A percentile compares a stretch with the other conserved stretches of the same genome.
These are phyloP conservation scores for Thaumatotibia leucotreta DNA, from an alignment of 1,140 invertebrate genomes.

Conservation along the genomic window DNA sequence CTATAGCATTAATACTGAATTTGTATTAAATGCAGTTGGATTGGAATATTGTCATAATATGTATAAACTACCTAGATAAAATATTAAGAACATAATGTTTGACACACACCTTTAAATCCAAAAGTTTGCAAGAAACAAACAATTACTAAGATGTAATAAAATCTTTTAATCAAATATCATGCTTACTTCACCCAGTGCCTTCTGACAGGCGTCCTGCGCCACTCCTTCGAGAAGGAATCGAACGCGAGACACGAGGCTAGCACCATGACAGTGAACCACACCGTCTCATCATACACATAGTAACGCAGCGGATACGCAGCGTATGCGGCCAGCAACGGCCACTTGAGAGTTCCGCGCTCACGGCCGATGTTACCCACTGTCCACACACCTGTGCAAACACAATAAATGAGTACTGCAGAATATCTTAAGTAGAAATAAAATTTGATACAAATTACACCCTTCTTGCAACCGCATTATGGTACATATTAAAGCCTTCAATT, in stretches of 20 bases:
- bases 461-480: neutral
- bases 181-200: slow-evolving; percentile 61
- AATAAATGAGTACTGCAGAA: neutral
- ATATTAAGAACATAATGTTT: too few relatives aligned
- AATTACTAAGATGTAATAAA: too few relatives aligned
- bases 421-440: neutral
- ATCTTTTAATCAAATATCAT: neutral
- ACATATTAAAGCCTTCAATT: neutral
- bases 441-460: neutral
- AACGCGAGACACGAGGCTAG: slow-evolving; percentile 81
- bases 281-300: slow-evolving; percentile 81
- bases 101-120: too few relatives aligned
- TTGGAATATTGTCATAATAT: too few relatives aligned
- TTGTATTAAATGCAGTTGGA: too few relatives aligned
- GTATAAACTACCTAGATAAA: too few relatives aligned
- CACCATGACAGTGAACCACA: slow-evolving; percentile 82
- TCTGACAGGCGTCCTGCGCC: slow-evolving; percentile 81
- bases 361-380: slow-evolving; percentile 92
- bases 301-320: slow-evolving; percentile 81
- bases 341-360: slow-evolving; percentile 83
- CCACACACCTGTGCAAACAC: slow-evolving; percentile 85
- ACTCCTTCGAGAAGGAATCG: slow-evolving; percentile 85
- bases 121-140: too few relatives aligned
- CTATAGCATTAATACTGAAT: too few relatives aligned
- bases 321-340: slow-evolving; percentile 83